phyloP scores from a whole-genome alignment of 2,113 vertebrate genomes.

The Marmota monax region DNA sequence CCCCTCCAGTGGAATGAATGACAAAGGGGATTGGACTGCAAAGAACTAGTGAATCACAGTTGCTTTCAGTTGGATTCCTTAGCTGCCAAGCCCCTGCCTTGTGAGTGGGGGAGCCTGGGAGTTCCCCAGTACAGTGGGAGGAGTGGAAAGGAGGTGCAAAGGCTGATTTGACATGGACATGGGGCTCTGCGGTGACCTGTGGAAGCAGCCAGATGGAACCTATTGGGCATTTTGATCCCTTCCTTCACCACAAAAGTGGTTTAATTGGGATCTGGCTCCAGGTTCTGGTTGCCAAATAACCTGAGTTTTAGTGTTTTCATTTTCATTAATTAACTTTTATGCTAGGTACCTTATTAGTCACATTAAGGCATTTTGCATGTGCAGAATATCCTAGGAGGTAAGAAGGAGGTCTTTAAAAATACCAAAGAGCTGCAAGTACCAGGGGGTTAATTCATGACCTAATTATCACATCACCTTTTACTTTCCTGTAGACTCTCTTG shows the following conservation, averaged over 20 bases:
- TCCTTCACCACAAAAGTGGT: slow-evolving; percentile 62
- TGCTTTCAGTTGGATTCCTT: slow-evolving; percentile 45
- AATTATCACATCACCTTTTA: slow-evolving; percentile 68
- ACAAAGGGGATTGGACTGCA: slow-evolving; percentile 43
- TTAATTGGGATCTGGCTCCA: slow-evolving; percentile 76
- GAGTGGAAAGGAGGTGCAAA: not conserved
- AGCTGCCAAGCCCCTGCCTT: not conserved
- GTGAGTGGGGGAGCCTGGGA: not conserved
- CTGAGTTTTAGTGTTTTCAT: slow-evolving; percentile 77
- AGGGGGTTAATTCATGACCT: slow-evolving; percentile 70
- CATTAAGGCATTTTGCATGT: slow-evolving; percentile 75
- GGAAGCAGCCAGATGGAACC: slow-evolving; percentile 73
- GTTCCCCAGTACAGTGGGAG: no score
- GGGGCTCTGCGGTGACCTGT: slow-evolving; percentile 40
- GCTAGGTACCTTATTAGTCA: slow-evolving; percentile 66
- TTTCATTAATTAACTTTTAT: slow-evolving; percentile 81
- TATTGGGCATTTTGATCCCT: slow-evolving; percentile 69
- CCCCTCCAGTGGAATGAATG: slow-evolving; percentile 60
- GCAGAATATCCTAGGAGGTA: slow-evolving; percentile 58
- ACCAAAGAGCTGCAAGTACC: slow-evolving; percentile 8
- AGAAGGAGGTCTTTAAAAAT: slow-evolving; percentile 63
- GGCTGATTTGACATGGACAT: not conserved
- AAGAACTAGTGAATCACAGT: not conserved
- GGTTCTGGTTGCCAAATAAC: slow-evolving; percentile 76
- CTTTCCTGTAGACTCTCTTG: slow-evolving; percentile 6